phyloP scores from a whole-genome alignment of 2,797 vertebrate species.

The Tachyglossus aculeatus region DNA sequence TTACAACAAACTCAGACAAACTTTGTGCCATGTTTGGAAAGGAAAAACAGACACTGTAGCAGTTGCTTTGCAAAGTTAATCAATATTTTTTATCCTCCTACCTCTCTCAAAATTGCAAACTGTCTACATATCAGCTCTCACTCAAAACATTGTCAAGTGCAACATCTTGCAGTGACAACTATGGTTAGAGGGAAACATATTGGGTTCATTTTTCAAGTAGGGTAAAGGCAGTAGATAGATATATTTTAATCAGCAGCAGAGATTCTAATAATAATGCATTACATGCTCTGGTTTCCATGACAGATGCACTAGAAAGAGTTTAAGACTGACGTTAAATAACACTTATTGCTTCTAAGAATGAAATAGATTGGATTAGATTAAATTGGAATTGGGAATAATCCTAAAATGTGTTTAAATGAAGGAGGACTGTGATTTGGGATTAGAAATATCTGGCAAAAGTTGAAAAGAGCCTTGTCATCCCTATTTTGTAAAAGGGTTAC shows the following conservation, averaged over 20 bases:
- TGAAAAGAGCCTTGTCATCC: too few species aligned
- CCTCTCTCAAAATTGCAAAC: not conserved
- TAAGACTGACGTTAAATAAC: too few species aligned
- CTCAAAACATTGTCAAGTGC: not conserved
- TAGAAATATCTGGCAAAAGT: too few species aligned
- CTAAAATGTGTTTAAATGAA: too few species aligned
- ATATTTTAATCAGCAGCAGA: conserved; percentile 3
- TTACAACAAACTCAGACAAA: not conserved
- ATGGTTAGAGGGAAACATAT: not conserved
- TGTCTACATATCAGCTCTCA: not conserved
- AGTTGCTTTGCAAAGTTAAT: not conserved
- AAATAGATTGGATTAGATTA: too few species aligned
- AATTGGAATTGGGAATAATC: too few species aligned
- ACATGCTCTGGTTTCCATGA: not conserved
- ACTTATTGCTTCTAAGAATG: too few species aligned
- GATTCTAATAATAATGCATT: not conserved
- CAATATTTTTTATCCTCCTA: not conserved
- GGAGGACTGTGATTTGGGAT: too few species aligned
- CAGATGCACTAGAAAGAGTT: too few species aligned
- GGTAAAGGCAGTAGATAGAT: conserved; percentile 1
- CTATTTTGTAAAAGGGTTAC: too few species aligned
- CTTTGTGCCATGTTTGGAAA: not conserved
- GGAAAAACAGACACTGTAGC: not conserved
- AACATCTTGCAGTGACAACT: not conserved
- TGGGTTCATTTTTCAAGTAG: conserved; percentile 5